These are phyloP conservation scores for Drosophila saltans DNA, from an alignment of 1,140 invertebrate species.

Conservation along the genomic window DNA sequence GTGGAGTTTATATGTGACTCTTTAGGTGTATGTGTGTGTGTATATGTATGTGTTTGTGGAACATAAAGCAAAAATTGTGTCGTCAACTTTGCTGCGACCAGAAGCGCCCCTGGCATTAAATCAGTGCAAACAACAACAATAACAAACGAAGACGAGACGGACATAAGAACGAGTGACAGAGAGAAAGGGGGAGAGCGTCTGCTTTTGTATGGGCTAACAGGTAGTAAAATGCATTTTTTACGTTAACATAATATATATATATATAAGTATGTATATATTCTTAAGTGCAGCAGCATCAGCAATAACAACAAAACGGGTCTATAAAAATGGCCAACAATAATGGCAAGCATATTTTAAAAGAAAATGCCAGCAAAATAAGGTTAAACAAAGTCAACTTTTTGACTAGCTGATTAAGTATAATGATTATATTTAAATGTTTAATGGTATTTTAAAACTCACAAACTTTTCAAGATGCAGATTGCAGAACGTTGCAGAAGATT, in stretches of 20 bases:
- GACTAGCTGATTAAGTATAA: background rate
- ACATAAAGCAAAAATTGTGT: slow-evolving; percentile 73
- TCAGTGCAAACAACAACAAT: slow-evolving; percentile 47
- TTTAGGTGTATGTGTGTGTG: slow-evolving; percentile 4
- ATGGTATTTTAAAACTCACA: too few relatives aligned
- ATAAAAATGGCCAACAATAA: slow-evolving; percentile 38
- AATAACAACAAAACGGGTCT: slow-evolving; percentile 55
- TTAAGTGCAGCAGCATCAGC: slow-evolving; percentile 56
- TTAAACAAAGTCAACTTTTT: slow-evolving; percentile 12
- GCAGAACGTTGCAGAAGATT: too few relatives aligned
- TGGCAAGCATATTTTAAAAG: background rate
- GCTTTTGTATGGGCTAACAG: slow-evolving; percentile 22
- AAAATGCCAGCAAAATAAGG: background rate
- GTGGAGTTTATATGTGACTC: too few relatives aligned
- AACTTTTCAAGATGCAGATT: too few relatives aligned
- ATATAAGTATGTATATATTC: slow-evolving; percentile 37
- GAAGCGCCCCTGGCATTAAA: slow-evolving; percentile 62
- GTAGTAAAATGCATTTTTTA: slow-evolving; percentile 60
- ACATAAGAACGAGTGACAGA: background rate
- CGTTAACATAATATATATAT: slow-evolving; percentile 32
- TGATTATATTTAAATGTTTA: too few relatives aligned
- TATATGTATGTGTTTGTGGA: slow-evolving; percentile 10
- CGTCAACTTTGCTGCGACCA: slow-evolving; percentile 53
- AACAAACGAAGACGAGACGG: slow-evolving; percentile 28
- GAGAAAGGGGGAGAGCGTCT: background rate